A percentile compares a stretch with the other conserved stretches of the same genome.
Evolutionary conservation across 2,888 invertebrate genomes (phyloP).

Genomic region (Euplexia lucipara): DNA sequence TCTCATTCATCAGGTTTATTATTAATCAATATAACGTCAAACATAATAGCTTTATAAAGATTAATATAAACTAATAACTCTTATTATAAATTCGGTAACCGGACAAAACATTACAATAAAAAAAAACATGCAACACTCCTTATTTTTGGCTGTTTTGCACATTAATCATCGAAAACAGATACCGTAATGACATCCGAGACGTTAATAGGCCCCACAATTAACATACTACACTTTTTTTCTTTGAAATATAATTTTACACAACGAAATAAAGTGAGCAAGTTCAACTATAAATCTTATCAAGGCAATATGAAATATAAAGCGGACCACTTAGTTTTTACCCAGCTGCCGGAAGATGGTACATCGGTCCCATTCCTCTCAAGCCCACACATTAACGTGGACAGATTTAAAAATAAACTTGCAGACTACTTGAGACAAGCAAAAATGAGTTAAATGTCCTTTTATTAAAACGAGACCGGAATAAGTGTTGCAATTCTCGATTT

Average conservation of each 20-base stretch:
- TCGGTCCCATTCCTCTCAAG: constrained; percentile 56
- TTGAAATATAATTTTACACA: constrained; percentile 26
- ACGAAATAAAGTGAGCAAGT: constrained; percentile 40
- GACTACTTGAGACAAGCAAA: constrained; percentile 56
- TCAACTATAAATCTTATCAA: constrained; percentile 60
- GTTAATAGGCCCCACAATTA: constrained; percentile 57
- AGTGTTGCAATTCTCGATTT: constrained; percentile 26
- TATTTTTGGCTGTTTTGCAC: constrained; percentile 51
- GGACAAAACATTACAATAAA: constrained; percentile 40
- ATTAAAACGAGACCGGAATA: constrained; percentile 34
- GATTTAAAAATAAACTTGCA: constrained; percentile 66
- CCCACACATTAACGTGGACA: constrained; percentile 68
- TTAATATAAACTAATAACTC: constrained; percentile 62
- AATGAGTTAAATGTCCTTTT: constrained; percentile 41
- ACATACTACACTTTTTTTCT: constrained; percentile 45
- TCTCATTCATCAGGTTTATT: constrained; percentile 53
- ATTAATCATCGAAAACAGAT: constrained; percentile 60
- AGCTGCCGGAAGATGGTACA: constrained; percentile 67
- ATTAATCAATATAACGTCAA: constrained; percentile 60
- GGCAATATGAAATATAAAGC: constrained; percentile 58
- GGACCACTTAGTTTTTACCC: constrained; percentile 57
- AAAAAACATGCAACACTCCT: constrained; percentile 46
- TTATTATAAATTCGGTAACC: constrained; percentile 57
- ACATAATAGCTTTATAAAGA: constrained; percentile 59
- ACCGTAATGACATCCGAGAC: constrained; percentile 49